These are phyloP conservation scores for Acanthurus leucopareius DNA, from an alignment of 2,797 vertebrate species.

Conservation along the genomic window DNA sequence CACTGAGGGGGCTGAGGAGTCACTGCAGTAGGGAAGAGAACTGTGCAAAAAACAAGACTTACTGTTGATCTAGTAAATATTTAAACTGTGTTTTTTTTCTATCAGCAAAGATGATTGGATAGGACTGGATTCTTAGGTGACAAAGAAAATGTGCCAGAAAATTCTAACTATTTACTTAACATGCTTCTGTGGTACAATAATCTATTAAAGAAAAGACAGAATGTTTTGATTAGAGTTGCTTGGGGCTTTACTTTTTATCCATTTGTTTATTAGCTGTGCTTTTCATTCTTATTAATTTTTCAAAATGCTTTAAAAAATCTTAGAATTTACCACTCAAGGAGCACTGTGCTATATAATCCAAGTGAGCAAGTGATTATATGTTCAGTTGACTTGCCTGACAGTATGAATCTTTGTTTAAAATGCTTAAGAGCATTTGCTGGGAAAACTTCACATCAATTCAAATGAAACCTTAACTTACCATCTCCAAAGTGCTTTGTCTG, in stretches of 20 bases:
- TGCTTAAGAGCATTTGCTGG: not conserved
- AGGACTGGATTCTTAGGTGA: no score
- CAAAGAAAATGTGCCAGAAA: no score
- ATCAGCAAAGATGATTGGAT: not conserved
- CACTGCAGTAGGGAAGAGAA: slow-evolving; percentile 91
- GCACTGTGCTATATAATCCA: no score
- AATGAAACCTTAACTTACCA: slow-evolving; percentile 78
- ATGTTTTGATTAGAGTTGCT: no score
- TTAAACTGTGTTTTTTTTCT: not conserved
- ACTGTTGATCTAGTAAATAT: not conserved
- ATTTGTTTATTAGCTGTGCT: no score
- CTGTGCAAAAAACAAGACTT: slow-evolving; percentile 71
- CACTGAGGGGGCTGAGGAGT: slow-evolving; percentile 83
- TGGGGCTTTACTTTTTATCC: no score
- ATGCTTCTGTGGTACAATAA: no score
- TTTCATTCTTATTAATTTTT: no score
- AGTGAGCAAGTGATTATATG: not conserved
- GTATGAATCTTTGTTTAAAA: not conserved
- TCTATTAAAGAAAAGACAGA: no score
- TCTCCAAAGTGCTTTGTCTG: slow-evolving; percentile 86
- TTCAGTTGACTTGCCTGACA: not conserved
- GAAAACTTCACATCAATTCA: not conserved
- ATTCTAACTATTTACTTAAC: no score
- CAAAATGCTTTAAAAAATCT: no score
- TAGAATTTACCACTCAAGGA: no score